Percentiles rank a stretch among this genome's conserved stretches.
These are phyloP conservation scores for Lasioglossum calceatum DNA, from an alignment of 2,888 invertebrate species.

Conservation along the genomic window DNA sequence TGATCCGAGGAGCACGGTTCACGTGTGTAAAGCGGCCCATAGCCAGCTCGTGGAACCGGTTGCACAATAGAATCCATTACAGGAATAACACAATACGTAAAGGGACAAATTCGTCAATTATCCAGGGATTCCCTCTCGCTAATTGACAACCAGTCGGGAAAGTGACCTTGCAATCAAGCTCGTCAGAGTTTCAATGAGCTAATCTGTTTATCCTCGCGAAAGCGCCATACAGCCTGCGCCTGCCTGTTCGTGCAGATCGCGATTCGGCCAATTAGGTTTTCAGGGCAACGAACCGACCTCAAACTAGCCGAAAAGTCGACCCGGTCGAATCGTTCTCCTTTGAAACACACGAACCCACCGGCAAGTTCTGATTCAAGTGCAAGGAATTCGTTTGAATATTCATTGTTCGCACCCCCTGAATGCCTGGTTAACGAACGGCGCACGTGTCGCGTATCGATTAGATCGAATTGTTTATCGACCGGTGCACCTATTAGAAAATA, in stretches of 20 bases:
- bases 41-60: neutral
- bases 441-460: neutral
- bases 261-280: slow-evolving; percentile 44
- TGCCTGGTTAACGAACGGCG: neutral
- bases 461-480: neutral
- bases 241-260: slow-evolving; percentile 46
- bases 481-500: neutral
- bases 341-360: neutral
- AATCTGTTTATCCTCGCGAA: slow-evolving; percentile 47
- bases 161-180: slow-evolving; percentile 49
- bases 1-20: neutral
- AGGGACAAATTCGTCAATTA: slow-evolving; percentile 14
- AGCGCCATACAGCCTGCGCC: slow-evolving; percentile 24
- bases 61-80: neutral
- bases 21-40: neutral
- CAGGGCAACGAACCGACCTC: slow-evolving; percentile 29
- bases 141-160: slow-evolving; percentile 22
- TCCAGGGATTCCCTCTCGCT: slow-evolving; percentile 9
- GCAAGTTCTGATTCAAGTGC: slow-evolving; percentile 5
- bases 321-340: slow-evolving; percentile 23
- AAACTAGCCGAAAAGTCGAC: slow-evolving; percentile 25
- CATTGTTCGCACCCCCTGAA: neutral
- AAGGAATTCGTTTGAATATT: neutral
- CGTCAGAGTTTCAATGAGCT: slow-evolving; percentile 38
- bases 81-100: neutral